Percentiles rank a stretch among this genome's conserved stretches.
Evolutionary conservation across 2,113 vertebrate species (phyloP).

Genomic region (Sander vitreus): DNA sequence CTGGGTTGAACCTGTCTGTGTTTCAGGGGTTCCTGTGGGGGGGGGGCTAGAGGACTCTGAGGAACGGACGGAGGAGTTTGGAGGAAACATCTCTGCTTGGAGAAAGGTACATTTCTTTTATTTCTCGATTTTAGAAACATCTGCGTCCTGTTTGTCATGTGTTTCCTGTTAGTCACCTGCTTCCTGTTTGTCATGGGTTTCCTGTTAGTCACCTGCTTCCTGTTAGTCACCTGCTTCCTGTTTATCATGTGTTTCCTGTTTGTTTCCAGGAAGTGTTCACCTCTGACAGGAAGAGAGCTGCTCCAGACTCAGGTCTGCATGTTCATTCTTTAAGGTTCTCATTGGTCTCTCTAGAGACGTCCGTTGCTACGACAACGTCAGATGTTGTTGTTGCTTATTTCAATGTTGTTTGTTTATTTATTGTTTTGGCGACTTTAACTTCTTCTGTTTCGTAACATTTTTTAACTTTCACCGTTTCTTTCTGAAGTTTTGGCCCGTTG

Average conservation of each 20-base stretch:
- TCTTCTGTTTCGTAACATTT: no score
- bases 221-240: not conserved
- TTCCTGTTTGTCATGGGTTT: not conserved
- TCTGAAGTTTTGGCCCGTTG: no score
- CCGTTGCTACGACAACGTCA: no score
- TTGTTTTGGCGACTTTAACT: no score
- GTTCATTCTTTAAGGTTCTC: no score
- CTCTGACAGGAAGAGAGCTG: conserved; percentile 34
- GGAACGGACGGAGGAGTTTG: not conserved
- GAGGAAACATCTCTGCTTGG: not conserved
- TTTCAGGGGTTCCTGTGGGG: conserved; percentile 29
- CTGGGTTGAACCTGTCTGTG: not conserved
- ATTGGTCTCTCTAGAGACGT: no score
- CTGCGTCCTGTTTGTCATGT: not conserved
- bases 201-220: not conserved
- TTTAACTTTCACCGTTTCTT: no score
- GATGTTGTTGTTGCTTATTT: no score
- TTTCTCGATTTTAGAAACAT: fast-evolving
- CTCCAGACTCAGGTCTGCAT: conserved; percentile 51
- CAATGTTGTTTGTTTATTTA: no score
- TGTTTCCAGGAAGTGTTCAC: conserved; percentile 11
- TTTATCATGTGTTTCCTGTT: not conserved
- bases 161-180: not conserved
- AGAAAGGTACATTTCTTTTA: not conserved
- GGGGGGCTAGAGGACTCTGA: not conserved